phyloP scores from a whole-genome alignment of 2,113 vertebrate species.

The Lucifuga dentata region DNA sequence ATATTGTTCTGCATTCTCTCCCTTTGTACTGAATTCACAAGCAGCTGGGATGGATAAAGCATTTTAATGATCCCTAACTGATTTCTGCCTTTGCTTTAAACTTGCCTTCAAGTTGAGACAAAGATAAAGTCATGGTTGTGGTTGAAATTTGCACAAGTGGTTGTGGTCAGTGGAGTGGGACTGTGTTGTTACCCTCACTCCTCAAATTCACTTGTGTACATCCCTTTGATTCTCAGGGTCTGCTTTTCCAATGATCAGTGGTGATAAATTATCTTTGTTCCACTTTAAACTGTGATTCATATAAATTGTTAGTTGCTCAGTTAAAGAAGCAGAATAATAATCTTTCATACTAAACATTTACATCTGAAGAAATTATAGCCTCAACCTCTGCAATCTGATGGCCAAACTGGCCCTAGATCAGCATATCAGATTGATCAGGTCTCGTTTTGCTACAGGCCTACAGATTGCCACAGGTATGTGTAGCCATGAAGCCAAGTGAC shows the following conservation, averaged over 20 bases:
- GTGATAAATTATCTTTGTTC: background rate
- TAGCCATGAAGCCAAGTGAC: constrained; percentile 52
- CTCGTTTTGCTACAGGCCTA: constrained; percentile 8
- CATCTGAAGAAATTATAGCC: background rate
- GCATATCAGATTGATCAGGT: constrained; percentile 30
- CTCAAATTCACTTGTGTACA: constrained; percentile 4
- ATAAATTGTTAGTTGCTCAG: background rate
- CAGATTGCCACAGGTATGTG: constrained; percentile 15
- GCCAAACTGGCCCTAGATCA: constrained; percentile 38
- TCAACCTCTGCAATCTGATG: constrained; percentile 15
- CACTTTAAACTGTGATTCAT: background rate
- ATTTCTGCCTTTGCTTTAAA: constrained; percentile 62
- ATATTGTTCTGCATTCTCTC: constrained; percentile 58
- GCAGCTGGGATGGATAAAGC: constrained; percentile 64
- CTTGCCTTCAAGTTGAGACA: constrained; percentile 41
- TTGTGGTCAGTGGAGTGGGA: constrained; percentile 45
- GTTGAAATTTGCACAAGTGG: constrained; percentile 50
- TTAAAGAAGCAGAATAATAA: constrained; percentile 6
- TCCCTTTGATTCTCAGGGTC: background rate
- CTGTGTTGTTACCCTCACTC: constrained; percentile 28
- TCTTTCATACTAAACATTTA: constrained; percentile 6
- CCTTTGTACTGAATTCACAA: constrained; percentile 61
- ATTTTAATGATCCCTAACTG: constrained; percentile 65
- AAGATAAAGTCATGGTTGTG: constrained; percentile 50
- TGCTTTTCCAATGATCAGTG: background rate